Base-by-base conservation (phyloP, 2,888 invertebrate species). In the Phasia obesa region DNA sequence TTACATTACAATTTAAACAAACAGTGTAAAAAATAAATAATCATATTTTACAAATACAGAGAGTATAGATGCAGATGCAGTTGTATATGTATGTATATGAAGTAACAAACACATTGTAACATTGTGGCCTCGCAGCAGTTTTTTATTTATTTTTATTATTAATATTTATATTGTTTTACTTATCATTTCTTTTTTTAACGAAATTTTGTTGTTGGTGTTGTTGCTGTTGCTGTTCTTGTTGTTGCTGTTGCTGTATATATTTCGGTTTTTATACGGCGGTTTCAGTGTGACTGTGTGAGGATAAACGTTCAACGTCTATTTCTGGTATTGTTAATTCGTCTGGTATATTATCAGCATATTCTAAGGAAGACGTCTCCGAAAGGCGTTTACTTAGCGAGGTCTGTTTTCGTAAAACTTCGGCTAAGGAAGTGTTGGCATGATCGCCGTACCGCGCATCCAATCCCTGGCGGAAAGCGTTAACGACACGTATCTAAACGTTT, bases 381-480 rank as follows among this genome's bases (percentile, higher is more conserved):
- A 97, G 95, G 91, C 97, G 95, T 94, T 97, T 97, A 92, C 95
- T 95, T 88, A 97, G 94, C 92, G 97, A 97, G 90, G 97, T 95
- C 94, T 97, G 97, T 93, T 97, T 97, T 92, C 97, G 96, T 90
- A 97, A 95, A 92, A 97, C 97, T 93, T 97, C 97, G 85, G 97
- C 97, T 92, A 97, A 94, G 93, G 97, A 96, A 92, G 96, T 96
- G 94, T 96, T 97, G 92, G 96, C 96, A 93, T 96, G 95, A 93
- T 97, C 97, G 93, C 97, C 96, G 91, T 95, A 95, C 91, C 97
- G 96, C 92, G 97, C 95, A 93, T 98, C 98, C 93, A 99, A 95
- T 93, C 99, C 99, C 95, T 98, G 98, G 93, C 99, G 98, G 95
- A 99, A 99, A 94, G 99, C 99, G 94, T 99, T 99, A 93, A 99